phyloP scores from a whole-genome alignment of 2,797 vertebrate genomes.

The Smutsia temminckii region DNA sequence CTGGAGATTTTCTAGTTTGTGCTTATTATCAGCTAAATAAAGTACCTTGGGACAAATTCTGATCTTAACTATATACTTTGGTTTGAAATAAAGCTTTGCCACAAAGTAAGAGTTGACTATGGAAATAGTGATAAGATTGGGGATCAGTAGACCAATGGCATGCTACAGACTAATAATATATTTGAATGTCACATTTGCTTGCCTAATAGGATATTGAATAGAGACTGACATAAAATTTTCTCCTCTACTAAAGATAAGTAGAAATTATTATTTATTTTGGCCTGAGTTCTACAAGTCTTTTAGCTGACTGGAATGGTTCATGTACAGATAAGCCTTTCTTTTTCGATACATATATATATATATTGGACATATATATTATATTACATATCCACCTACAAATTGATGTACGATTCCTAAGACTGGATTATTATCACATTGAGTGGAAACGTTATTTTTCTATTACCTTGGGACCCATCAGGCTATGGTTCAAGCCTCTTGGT shows the following conservation, averaged over 20 bases:
- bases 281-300: background rate
- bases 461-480: background rate
- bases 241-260: background rate
- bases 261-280: background rate
- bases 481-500: background rate
- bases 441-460: background rate
- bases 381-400: background rate
- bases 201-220: background rate
- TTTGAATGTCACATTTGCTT: background rate
- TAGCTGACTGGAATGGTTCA: background rate
- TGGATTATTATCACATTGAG: background rate
- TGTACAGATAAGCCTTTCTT: background rate
- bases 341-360: background rate
- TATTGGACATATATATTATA: too few relatives aligned
- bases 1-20: background rate
- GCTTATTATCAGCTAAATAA: background rate
- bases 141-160: background rate
- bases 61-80: background rate
- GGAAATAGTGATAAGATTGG: background rate
- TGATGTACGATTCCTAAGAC: background rate
- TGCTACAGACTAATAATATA: background rate
- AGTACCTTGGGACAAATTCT: background rate
- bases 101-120: background rate
- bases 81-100: background rate
- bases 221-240: background rate